A percentile compares a stretch with the other conserved stretches of the same genome.
Conservation (phyloP, 2,888 invertebrate genomes). For the Chymomyza caudatula region DNA sequence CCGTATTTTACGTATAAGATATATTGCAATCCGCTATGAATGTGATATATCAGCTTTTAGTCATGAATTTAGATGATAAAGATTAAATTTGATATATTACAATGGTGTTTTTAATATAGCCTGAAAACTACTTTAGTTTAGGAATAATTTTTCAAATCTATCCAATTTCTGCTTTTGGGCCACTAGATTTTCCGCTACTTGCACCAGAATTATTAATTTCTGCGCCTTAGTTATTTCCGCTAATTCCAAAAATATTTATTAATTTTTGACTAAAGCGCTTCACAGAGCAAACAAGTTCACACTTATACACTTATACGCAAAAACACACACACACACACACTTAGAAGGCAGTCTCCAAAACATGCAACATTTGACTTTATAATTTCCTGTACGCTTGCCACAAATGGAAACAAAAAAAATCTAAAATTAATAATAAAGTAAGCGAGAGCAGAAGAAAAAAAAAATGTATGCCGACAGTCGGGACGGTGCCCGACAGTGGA, state of each 20-base stretch:
- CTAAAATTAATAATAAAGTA: constrained; percentile 1
- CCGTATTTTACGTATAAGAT: too few relatives aligned
- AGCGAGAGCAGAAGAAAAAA: neutral
- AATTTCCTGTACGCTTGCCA: neutral
- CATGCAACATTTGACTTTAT: neutral
- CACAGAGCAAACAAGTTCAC: neutral
- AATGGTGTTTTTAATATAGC: neutral
- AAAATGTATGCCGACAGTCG: too few relatives aligned
- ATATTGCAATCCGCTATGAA: too few relatives aligned
- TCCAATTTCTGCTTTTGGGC: neutral
- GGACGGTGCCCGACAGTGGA: too few relatives aligned
- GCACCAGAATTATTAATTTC: neutral
- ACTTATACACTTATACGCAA: too few relatives aligned
- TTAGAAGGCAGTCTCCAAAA: neutral
- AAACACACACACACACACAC: too few relatives aligned
- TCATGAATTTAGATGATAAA: too few relatives aligned
- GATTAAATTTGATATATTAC: too few relatives aligned
- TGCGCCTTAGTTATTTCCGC: neutral
- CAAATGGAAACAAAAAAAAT: neutral
- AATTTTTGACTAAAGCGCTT: neutral
- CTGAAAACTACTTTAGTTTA: neutral
- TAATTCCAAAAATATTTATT: neutral
- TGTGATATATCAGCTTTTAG: too few relatives aligned
- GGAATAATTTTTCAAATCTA: neutral
- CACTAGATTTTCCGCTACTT: neutral